These are phyloP conservation scores for Lasioglossum vierecki DNA, from an alignment of 2,888 invertebrate species.

Conservation along the genomic window DNA sequence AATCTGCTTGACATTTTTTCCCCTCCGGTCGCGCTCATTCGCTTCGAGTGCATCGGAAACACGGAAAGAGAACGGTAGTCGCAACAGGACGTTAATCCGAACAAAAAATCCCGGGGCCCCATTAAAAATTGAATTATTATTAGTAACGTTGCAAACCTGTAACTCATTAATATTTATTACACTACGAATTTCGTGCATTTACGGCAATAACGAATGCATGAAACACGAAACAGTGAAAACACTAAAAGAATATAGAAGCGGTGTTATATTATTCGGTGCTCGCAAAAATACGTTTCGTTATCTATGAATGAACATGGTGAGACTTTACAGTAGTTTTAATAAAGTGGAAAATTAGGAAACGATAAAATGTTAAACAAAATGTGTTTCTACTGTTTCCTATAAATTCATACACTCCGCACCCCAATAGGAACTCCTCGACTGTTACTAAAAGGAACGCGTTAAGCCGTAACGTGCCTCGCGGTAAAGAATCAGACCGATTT, in stretches of 20 bases:
- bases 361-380: background rate
- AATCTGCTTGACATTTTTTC: conserved; percentile 15
- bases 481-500: background rate
- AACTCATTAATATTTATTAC: conserved; percentile 8
- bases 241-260: background rate
- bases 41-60: conserved; percentile 28
- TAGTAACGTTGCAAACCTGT: conserved; percentile 1
- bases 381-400: background rate
- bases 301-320: background rate
- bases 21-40: conserved; percentile 5
- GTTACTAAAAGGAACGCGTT: background rate
- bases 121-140: conserved; percentile 24
- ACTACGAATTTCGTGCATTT: background rate
- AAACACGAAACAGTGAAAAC: background rate
- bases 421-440: background rate
- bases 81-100: conserved; percentile 15
- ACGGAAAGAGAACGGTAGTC: conserved; percentile 14
- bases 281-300: background rate
- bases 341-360: background rate
- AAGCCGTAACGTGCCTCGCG: background rate
- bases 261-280: background rate
- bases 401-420: background rate
- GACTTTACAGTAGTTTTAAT: background rate
- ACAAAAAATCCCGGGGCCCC: conserved; percentile 5
- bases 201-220: background rate